These are phyloP conservation scores for Perdita meconis DNA, from an alignment of 2,888 invertebrate species.

Conservation along the genomic window DNA sequence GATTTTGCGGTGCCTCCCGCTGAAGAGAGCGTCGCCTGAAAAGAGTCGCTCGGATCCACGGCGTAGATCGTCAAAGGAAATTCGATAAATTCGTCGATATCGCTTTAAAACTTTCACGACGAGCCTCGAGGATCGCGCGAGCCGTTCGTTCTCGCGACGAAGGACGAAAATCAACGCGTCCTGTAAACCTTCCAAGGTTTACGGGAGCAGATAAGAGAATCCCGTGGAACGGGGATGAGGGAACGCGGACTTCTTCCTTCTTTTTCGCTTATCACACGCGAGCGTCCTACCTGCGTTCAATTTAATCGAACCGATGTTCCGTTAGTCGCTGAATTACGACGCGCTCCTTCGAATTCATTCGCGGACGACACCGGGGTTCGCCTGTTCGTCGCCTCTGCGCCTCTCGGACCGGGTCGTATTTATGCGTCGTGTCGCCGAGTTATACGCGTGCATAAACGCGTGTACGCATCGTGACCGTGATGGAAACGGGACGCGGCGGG, in stretches of 20 bases:
- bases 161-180: conserved; percentile 3
- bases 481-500: neutral
- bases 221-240: neutral
- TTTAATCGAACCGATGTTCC: conserved; percentile 65
- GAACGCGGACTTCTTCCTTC: neutral
- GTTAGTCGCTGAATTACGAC: conserved; percentile 60
- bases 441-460: conserved; percentile 35
- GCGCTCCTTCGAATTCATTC: conserved; percentile 44
- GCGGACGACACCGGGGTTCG: conserved; percentile 18
- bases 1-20: conserved; percentile 17
- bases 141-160: conserved; percentile 18
- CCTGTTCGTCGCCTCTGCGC: conserved; percentile 15
- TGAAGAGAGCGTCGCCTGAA: neutral
- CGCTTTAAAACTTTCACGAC: conserved; percentile 52
- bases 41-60: conserved; percentile 59
- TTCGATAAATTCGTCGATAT: conserved; percentile 62
- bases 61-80: conserved; percentile 54
- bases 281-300: conserved; percentile 33
- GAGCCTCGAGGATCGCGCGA: neutral
- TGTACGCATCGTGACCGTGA: conserved; percentile 21
- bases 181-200: conserved; percentile 32
- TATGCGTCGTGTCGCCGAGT: conserved; percentile 27
- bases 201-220: conserved; percentile 45
- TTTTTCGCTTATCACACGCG: conserved; percentile 30
- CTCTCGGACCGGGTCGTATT: conserved; percentile 28